Percentiles rank a stretch among this genome's conserved stretches.
phyloP scores from a whole-genome alignment of 2,113 vertebrate genomes.

The Chitala chitala region DNA sequence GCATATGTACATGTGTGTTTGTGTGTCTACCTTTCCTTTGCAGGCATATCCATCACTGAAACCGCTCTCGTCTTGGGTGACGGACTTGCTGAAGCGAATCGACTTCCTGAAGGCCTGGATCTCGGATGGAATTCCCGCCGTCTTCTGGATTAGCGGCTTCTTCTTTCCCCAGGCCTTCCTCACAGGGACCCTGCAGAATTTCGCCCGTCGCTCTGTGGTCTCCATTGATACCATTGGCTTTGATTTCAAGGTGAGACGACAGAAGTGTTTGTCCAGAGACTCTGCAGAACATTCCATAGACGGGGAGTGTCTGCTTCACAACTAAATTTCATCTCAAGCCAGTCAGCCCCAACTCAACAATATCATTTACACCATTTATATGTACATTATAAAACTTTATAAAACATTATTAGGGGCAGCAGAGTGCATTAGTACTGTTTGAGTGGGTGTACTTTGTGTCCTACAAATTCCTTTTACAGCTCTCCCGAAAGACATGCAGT shows the following conservation, averaged over 20 bases:
- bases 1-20: background rate
- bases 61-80: conserved; percentile 82
- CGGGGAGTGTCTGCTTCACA: no score
- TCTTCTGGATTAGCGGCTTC: conserved; percentile 89
- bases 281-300: background rate
- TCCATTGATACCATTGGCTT: conserved; percentile 82
- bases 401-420: no score
- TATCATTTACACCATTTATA: no score
- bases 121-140: conserved; percentile 64
- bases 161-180: conserved; percentile 92
- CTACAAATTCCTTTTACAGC: no score
- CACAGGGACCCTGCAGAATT: conserved; percentile 84
- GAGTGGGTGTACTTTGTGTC: no score
- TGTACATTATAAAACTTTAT: no score
- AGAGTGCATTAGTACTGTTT: no score
- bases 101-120: conserved; percentile 76
- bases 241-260: conserved; percentile 50
- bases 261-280: background rate
- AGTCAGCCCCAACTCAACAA: no score
- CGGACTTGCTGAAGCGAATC: conserved; percentile 73
- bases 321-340: no score
- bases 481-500: no score
- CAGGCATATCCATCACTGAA: conserved; percentile 85
- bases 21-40: background rate
- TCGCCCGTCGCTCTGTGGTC: conserved; percentile 66